Evolutionary conservation across 2,113 vertebrate genomes (phyloP), one percentile per base, ranked within the genome.

Genomic region (Upupa epops): DNA sequence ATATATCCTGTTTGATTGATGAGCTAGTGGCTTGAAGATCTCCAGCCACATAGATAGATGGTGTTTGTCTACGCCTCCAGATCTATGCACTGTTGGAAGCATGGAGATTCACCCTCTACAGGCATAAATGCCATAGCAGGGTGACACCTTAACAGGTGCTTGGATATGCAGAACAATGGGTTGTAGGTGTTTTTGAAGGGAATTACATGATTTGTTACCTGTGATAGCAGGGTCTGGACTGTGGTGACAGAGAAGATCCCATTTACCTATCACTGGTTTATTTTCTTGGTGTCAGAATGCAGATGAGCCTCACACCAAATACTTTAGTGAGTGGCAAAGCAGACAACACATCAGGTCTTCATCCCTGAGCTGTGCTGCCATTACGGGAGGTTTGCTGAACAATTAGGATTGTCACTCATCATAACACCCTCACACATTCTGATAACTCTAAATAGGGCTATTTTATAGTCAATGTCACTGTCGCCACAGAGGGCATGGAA

Each of bases 401-500:
- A 83, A 55, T 61, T 92, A 89, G 26, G 74, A 61, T 88, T 92
- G 71, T 72, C 83, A 70, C 71, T 81, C 93, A 94, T 94, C 84
- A 82, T 55, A 93, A 86, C 8, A 11, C 55, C 64, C 48, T 79
- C 52, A 76, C 59, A 28, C 0, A 22, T 37, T 90, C 86, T 95
- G 90, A 88, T 90, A 88, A 90, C 64, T 68, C 81, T 86, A 88
- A 91, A 72, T 75, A 84, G 65, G 28, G 25, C 60, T 77, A 3
- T 55, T 88, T 86, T 83, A 68, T 32, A 94, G 77, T 56, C 93
- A 93, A 84, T 94, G 88, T 93, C 92, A 88, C 82, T 56, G 64
- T 49, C 7, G 1, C 29, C 2, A 3, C 51, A 84, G 83, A 93
- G 83, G 89, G 68, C 92, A 93, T 0, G 0, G 17, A 93, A 84